Evolutionary conservation across 2,888 invertebrate genomes (phyloP).

Genomic region (Alloscopus bannaensis): DNA sequence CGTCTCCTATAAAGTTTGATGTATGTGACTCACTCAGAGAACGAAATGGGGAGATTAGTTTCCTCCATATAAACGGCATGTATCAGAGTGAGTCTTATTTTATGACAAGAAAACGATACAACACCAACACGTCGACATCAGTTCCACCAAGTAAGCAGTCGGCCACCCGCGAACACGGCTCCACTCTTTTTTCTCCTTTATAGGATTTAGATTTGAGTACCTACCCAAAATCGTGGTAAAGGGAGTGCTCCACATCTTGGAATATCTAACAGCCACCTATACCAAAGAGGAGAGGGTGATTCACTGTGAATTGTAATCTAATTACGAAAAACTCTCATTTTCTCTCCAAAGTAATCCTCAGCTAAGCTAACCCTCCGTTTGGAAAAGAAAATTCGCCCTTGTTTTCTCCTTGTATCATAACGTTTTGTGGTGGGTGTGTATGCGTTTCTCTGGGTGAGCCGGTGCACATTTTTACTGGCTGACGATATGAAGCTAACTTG

Average conservation of each 20-base stretch:
- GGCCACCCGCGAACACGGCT: slow-evolving; percentile 33
- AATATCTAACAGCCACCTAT: background rate
- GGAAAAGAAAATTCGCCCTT: slow-evolving; percentile 16
- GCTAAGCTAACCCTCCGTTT: slow-evolving; percentile 4
- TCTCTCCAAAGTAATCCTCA: slow-evolving; percentile 44
- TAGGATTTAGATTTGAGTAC: too few species aligned
- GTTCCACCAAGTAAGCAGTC: slow-evolving; percentile 40
- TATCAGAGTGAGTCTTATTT: background rate
- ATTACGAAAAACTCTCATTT: slow-evolving; percentile 56
- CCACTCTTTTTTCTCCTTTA: too few species aligned
- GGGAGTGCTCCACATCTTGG: background rate
- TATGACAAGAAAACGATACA: slow-evolving; percentile 39
- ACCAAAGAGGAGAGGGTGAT: slow-evolving; percentile 34
- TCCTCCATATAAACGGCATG: too few species aligned
- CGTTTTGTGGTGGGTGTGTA: slow-evolving; percentile 42
- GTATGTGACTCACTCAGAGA: background rate
- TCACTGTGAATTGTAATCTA: slow-evolving; percentile 58
- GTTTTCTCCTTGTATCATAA: slow-evolving; percentile 2
- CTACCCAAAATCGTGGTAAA: background rate
- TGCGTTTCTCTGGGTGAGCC: background rate
- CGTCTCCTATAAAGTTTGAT: slow-evolving; percentile 2
- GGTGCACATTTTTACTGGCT: background rate
- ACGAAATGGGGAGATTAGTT: background rate
- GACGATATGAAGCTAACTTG: slow-evolving; percentile 12
- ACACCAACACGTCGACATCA: slow-evolving; percentile 16